Evolutionary conservation across 2,113 vertebrate genomes (phyloP).

Genomic region (Morone saxatilis): DNA sequence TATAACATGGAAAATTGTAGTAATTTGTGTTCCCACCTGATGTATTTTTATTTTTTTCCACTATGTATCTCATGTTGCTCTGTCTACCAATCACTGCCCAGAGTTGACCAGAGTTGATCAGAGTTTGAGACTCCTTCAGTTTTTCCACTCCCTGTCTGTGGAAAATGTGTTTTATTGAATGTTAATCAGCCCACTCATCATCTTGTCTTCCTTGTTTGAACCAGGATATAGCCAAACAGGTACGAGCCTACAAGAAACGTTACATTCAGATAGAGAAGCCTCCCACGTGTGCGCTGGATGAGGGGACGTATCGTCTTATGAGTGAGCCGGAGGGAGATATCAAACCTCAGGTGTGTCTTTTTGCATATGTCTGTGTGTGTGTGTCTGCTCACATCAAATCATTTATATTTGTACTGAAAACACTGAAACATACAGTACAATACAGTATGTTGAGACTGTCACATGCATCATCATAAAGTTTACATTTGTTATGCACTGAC

Average conservation of each 20-base stretch:
- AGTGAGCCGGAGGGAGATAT: constrained; percentile 89
- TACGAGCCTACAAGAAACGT: constrained; percentile 83
- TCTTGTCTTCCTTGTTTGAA: constrained; percentile 24
- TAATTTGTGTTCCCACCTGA: not conserved
- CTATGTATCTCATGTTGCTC: no score
- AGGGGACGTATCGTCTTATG: constrained; percentile 86
- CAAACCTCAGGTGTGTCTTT: constrained; percentile 83
- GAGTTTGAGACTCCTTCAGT: not conserved
- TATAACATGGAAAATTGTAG: not conserved
- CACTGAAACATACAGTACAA: not conserved
- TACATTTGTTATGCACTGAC: not conserved
- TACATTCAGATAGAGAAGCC: constrained; percentile 88
- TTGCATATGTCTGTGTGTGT: not conserved
- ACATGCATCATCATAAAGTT: not conserved
- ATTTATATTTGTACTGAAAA: not conserved
- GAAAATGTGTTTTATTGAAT: not conserved
- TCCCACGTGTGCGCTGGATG: constrained; percentile 86
- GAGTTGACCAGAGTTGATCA: not conserved
- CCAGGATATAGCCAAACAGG: constrained; percentile 86
- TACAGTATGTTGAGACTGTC: not conserved
- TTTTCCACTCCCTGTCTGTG: not conserved
- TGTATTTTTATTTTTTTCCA: not conserved
- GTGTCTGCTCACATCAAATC: no score
- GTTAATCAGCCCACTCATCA: not conserved
- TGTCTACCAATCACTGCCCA: not conserved